phyloP scores from a whole-genome alignment of 2,797 vertebrate species.

The Chelon labrosus region DNA sequence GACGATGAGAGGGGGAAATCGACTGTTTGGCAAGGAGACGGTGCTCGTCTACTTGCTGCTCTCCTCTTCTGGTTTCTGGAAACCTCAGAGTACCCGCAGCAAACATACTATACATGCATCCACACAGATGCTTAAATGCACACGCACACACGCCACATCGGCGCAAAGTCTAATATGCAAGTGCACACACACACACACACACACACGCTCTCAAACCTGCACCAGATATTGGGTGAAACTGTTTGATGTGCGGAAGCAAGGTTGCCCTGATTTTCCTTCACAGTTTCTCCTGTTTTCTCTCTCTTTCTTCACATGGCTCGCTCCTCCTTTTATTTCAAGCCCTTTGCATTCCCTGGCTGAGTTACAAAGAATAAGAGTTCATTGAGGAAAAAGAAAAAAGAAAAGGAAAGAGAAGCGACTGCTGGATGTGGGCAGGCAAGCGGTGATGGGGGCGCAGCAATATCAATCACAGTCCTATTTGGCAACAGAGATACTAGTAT shows the following conservation, averaged over 20 bases:
- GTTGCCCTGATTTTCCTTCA: conserved; percentile 9
- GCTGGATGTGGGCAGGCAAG: conserved; percentile 50
- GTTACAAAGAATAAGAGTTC: conserved; percentile 64
- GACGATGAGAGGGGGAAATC: conserved; percentile 94
- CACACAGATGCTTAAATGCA: background rate
- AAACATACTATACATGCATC: background rate
- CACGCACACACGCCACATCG: conserved; percentile 22
- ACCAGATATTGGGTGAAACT: conserved; percentile 7
- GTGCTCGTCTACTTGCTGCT: conserved; percentile 71
- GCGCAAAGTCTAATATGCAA: background rate
- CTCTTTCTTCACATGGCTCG: conserved; percentile 25
- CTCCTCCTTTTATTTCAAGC: conserved; percentile 17
- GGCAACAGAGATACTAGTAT: conserved; percentile 88
- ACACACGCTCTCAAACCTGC: conserved; percentile 1
- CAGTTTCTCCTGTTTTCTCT: conserved; percentile 1
- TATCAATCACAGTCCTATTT: conserved; percentile 87
- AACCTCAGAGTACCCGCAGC: conserved; percentile 29
- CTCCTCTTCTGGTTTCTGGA: conserved; percentile 58
- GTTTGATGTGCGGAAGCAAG: conserved; percentile 21
- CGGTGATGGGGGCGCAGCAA: conserved; percentile 42
- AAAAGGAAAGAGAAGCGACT: conserved; percentile 54
- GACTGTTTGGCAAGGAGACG: conserved; percentile 94
- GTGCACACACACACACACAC: background rate
- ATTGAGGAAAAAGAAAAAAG: conserved; percentile 64
- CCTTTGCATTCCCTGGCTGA: conserved; percentile 61